Evolutionary conservation across 2,888 invertebrate species (phyloP).

Genomic region (Acrobasis consociella): DNA sequence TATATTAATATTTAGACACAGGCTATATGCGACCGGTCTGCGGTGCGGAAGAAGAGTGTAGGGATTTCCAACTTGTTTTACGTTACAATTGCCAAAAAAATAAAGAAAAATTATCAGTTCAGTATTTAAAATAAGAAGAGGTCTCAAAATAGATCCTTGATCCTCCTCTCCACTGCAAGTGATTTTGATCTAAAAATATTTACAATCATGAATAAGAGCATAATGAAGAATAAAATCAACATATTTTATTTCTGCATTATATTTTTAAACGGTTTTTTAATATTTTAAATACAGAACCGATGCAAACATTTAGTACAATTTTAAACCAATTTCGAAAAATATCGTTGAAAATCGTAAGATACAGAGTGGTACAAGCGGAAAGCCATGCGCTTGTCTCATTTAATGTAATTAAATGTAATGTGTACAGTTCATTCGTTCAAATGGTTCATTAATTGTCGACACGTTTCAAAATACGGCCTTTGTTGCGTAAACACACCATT

Average conservation of each 20-base stretch:
- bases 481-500: no score
- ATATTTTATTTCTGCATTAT: no score
- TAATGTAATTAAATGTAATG: background rate
- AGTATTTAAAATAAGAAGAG: constrained; percentile 11
- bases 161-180: no score
- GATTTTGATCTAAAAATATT: no score
- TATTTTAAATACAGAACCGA: background rate
- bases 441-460: no score
- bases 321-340: background rate
- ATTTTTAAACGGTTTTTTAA: no score
- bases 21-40: constrained; percentile 17
- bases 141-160: no score
- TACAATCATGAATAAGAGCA: no score
- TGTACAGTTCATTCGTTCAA: background rate
- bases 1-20: background rate
- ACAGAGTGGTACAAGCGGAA: constrained; percentile 23
- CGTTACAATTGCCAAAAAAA: background rate
- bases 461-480: no score
- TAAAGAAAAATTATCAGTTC: background rate
- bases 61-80: constrained; percentile 32
- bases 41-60: constrained; percentile 21
- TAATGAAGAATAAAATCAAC: no score
- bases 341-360: constrained; percentile 1
- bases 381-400: constrained; percentile 28
- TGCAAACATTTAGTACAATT: background rate